Evolutionary conservation across 2,888 invertebrate genomes (phyloP).

Genomic region (Didymodactylos carnosus): DNA sequence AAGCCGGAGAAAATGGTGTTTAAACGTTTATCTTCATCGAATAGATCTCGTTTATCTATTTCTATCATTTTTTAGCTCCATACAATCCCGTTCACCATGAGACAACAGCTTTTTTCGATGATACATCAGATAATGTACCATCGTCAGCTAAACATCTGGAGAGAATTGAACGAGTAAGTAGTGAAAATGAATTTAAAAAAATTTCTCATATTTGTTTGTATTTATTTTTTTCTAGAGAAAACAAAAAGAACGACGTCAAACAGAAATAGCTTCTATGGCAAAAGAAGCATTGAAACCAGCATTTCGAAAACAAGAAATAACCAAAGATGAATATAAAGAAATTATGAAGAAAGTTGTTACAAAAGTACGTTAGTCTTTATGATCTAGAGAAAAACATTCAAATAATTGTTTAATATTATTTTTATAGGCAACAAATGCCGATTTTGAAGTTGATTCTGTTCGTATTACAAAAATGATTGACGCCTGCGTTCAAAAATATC

Average conservation of each 20-base stretch:
- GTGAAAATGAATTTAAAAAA: no score
- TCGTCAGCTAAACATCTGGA: background rate
- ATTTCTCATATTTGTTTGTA: no score
- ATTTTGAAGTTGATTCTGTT: background rate
- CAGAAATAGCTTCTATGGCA: background rate
- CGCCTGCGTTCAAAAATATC: background rate
- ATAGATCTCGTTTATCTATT: no score
- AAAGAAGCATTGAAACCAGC: background rate
- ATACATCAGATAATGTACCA: background rate
- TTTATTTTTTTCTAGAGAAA: background rate
- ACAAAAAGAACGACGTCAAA: background rate
- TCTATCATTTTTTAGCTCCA: no score
- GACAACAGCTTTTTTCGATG: background rate
- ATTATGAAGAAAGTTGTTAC: background rate
- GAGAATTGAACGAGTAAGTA: background rate
- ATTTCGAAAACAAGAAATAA: background rate
- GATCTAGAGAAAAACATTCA: background rate
- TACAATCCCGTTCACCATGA: no score
- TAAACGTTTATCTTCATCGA: no score
- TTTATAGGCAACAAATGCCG: background rate
- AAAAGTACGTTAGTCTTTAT: background rate
- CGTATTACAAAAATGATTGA: background rate
- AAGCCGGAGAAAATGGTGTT: background rate
- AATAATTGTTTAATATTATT: no score
- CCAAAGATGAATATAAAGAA: background rate